Evolutionary conservation across 1,140 invertebrate genomes (phyloP), one percentile per base, ranked within the genome.

Genomic region (Calephelis virginiensis): DNA sequence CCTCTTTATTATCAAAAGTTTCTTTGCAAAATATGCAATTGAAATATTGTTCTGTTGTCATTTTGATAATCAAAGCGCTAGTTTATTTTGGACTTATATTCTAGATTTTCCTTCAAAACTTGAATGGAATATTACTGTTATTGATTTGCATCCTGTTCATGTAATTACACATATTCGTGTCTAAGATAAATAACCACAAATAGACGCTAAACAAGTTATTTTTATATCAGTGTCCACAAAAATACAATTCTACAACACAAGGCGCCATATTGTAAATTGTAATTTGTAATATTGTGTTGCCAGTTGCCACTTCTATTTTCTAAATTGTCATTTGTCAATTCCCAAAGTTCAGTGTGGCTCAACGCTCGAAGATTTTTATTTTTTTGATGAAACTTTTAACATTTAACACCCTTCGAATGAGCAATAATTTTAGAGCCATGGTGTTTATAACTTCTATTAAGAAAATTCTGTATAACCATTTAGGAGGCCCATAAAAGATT

Each of bases 11-110:
- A 11, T 80, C 75, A 66, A 91, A 91, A 37, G 68, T 72, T 69
- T 86, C 85, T 64, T 83, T 80, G 69, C 91, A 92, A 75, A 92
- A 91, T 40, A 90, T 74, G 72, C 91, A 91, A 13, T 83, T 83
- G 66, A 84, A 85, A 72, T 82, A 74, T 56, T 82, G 67, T 59
- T 70, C 68, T 50, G 83, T 76, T 74, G 71, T 80, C 84, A 86
- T 86, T 61, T 63, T 76, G 67, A 68, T 69, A 64, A 63, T 14
- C 14, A 56, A 56, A 56, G 50, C 50, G 50, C 50, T 11, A 6
- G 14, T 37, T 28, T 50, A 50, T 8, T 53, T 53, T 53, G 49
- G 13, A 17, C 17, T 53, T 17, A 53, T 10, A 17, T 17, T 17
- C 17, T 28, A 53, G 1, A 17, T 28, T 53, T 53, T 53, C 13